Evolutionary conservation across 1,140 invertebrate genomes (phyloP).

Genomic region (Zaprionus nigranus): DNA sequence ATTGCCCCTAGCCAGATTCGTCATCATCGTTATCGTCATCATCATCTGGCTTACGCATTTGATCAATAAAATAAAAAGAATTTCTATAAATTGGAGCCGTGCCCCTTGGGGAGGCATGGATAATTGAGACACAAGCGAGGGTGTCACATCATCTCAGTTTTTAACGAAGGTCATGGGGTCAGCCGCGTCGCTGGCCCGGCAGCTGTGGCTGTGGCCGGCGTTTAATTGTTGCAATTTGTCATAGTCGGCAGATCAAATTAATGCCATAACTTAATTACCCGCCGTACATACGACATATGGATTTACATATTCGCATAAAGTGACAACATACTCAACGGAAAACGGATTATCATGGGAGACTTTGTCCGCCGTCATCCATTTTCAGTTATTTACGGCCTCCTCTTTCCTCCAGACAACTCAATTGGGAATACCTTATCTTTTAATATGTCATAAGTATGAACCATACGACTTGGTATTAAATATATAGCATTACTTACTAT

Average conservation of each 20-base stretch:
- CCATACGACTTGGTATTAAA: background rate
- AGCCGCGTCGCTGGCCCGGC: slow-evolving; percentile 21
- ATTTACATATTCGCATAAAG: slow-evolving; percentile 24
- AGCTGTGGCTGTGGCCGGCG: slow-evolving; percentile 41
- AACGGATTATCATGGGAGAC: slow-evolving; percentile 5
- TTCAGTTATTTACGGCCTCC: background rate
- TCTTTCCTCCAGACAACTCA: background rate
- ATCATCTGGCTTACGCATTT: slow-evolving; percentile 50
- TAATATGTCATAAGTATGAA: background rate
- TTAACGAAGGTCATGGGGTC: slow-evolving; percentile 73
- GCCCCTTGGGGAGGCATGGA: slow-evolving; percentile 25
- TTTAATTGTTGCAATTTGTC: slow-evolving; percentile 78
- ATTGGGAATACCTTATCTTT: background rate
- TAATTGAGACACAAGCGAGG: slow-evolving; percentile 23
- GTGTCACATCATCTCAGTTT: slow-evolving; percentile 56
- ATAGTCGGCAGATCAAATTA: slow-evolving; percentile 73
- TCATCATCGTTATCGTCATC: slow-evolving; percentile 22
- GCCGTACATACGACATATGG: slow-evolving; percentile 25
- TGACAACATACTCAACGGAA: background rate
- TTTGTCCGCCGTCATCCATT: background rate
- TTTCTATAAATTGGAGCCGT: slow-evolving; percentile 67
- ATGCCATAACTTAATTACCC: slow-evolving; percentile 80
- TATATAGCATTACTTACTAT: background rate
- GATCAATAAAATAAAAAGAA: slow-evolving; percentile 70
- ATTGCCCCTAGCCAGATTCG: slow-evolving; percentile 22